Conservation (phyloP, 2,113 vertebrate genomes). For the Archilochus colubris region DNA sequence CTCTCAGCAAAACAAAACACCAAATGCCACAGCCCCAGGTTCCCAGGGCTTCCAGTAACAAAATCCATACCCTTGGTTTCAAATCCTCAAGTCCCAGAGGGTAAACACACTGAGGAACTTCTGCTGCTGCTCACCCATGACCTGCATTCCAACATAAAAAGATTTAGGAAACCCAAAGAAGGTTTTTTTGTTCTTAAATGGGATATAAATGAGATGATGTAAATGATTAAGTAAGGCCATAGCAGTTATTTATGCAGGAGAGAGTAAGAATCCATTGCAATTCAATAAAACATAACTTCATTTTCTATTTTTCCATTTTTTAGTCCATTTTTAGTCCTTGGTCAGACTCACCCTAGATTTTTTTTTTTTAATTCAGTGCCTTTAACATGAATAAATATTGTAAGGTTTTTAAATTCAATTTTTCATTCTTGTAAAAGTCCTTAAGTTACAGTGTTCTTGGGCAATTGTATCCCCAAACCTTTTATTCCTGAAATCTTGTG, state of each 20-base stretch:
- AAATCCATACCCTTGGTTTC: too few species aligned
- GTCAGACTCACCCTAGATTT: not conserved
- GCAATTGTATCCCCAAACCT: not conserved
- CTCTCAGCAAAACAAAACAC: not conserved
- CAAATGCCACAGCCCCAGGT: not conserved
- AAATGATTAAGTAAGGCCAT: not conserved
- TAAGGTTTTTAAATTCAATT: accelerated
- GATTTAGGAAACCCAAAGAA: not conserved
- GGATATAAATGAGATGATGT: not conserved
- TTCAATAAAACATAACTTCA: not conserved
- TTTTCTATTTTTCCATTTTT: not conserved
- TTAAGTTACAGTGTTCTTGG: not conserved
- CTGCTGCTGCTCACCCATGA: not conserved
- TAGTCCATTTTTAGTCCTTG: not conserved
- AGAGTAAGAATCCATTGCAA: not conserved
- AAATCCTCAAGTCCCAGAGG: not conserved
- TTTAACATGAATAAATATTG: not conserved
- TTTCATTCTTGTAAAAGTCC: not conserved
- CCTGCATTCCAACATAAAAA: not conserved
- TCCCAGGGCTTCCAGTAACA: accelerated
- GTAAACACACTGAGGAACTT: not conserved
- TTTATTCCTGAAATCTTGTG: not conserved
- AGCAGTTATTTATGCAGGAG: not conserved
- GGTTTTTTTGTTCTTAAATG: not conserved
- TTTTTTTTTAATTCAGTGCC: not conserved